Conservation (phyloP, 2,888 invertebrate genomes). For the Baronia brevicornis region DNA sequence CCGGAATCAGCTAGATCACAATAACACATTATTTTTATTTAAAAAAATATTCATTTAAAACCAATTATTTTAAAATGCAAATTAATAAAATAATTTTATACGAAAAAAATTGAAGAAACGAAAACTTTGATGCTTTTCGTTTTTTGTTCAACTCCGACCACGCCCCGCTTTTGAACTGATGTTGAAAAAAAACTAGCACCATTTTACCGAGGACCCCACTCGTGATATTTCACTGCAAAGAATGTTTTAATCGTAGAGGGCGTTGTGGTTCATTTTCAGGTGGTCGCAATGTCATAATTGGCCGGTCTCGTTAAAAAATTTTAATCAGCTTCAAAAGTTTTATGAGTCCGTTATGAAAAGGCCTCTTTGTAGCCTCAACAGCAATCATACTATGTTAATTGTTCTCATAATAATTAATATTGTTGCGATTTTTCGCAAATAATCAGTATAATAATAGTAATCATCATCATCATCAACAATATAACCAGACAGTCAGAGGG, state of each 20-base stretch:
- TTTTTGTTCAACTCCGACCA: constrained; percentile 40
- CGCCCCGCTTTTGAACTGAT: constrained; percentile 54
- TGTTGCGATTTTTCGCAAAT: constrained; percentile 22
- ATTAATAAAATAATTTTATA: constrained; percentile 35
- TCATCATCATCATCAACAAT: background rate
- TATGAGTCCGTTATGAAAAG: constrained; percentile 53
- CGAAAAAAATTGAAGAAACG: constrained; percentile 30
- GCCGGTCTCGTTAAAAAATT: constrained; percentile 57
- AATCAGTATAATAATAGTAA: constrained; percentile 2
- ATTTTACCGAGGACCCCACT: constrained; percentile 15
- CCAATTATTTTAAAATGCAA: too few relatives aligned
- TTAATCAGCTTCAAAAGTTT: constrained; percentile 62
- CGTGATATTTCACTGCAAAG: constrained; percentile 12
- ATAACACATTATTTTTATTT: too few relatives aligned
- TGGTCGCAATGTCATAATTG: constrained; percentile 47
- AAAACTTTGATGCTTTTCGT: constrained; percentile 49
- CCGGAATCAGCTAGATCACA: too few relatives aligned
- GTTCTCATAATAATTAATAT: constrained; percentile 31
- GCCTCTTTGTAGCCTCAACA: constrained; percentile 51
- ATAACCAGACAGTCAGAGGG: too few relatives aligned
- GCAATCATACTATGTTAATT: constrained; percentile 44
- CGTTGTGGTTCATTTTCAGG: constrained; percentile 19
- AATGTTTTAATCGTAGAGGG: constrained; percentile 15
- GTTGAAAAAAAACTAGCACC: constrained; percentile 35
- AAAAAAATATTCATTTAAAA: too few relatives aligned